phyloP scores from a whole-genome alignment of 2,797 vertebrate genomes.

The Lutjanus argentimaculatus region DNA sequence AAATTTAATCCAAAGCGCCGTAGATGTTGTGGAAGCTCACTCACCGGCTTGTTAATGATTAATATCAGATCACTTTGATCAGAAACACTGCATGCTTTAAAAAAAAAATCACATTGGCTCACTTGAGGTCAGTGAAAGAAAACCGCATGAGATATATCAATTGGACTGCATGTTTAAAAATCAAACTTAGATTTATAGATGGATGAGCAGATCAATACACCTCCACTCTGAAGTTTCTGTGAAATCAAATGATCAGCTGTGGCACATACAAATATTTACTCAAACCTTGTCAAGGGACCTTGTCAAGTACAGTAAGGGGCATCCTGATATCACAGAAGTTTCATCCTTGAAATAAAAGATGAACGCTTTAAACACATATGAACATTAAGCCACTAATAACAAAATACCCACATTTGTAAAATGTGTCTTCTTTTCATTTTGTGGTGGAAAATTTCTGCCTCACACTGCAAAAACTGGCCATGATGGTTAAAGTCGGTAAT shows the following conservation, averaged over 20 bases:
- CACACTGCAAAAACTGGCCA: neutral
- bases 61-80: neutral
- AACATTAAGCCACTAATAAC: neutral
- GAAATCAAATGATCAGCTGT: neutral
- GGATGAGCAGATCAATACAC: neutral
- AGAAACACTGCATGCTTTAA: neutral
- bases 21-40: neutral
- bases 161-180: neutral
- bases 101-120: neutral
- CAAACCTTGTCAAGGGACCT: neutral
- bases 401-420: slow-evolving; percentile 3
- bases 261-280: slow-evolving; percentile 16
- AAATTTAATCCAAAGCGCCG: neutral
- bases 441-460: neutral
- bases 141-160: neutral
- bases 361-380: neutral
- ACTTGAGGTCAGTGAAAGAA: no score
- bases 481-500: slow-evolving; percentile 16
- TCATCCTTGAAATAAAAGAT: neutral
- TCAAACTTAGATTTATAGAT: neutral
- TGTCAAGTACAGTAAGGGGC: neutral
- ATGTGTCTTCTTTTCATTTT: neutral
- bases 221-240: neutral
- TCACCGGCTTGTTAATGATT: slow-evolving; percentile 25
- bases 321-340: neutral